Percentiles rank a stretch among this genome's conserved stretches.
phyloP scores from a whole-genome alignment of 2,888 invertebrate species.

The Tillus elongatus region DNA sequence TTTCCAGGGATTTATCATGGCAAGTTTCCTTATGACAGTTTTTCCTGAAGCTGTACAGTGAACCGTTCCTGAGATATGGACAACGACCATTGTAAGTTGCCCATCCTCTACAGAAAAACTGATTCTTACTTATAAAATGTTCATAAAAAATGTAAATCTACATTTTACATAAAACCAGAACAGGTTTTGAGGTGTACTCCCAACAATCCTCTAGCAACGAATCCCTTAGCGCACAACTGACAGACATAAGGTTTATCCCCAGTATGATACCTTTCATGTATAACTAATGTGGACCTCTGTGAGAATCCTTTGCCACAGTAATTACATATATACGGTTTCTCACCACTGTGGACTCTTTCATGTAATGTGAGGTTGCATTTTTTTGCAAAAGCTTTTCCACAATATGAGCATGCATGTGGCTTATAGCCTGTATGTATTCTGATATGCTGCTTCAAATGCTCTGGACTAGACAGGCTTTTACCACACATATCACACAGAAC shows the following conservation, averaged over 20 bases:
- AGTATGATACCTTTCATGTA: slow-evolving; percentile 51
- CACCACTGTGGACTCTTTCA: slow-evolving; percentile 51
- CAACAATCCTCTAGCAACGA: slow-evolving; percentile 39
- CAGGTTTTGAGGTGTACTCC: slow-evolving; percentile 17
- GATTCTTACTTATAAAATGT: no score
- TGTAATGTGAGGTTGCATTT: slow-evolving; percentile 50
- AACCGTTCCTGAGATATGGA: no score
- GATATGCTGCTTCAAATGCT: slow-evolving; percentile 45
- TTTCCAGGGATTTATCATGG: no score
- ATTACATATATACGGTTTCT: slow-evolving; percentile 51
- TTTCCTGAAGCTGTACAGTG: no score
- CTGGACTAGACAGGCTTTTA: slow-evolving; percentile 42
- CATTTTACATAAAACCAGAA: slow-evolving; percentile 9
- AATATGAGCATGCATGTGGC: slow-evolving; percentile 31
- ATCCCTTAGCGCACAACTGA: slow-evolving; percentile 46
- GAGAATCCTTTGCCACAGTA: slow-evolving; percentile 51
- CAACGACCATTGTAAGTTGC: no score
- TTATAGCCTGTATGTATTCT: slow-evolving; percentile 46
- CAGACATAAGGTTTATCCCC: slow-evolving; percentile 49
- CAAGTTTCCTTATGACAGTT: no score
- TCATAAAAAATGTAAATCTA: no score
- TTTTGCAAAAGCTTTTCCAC: slow-evolving; percentile 48
- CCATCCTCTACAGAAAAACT: no score
- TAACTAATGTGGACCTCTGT: slow-evolving; percentile 48
- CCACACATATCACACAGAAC: slow-evolving; percentile 49